Percentiles rank a stretch among this genome's conserved stretches.
Evolutionary conservation across 2,888 invertebrate species (phyloP).

Genomic region (Lepidocyrtinus sp.): DNA sequence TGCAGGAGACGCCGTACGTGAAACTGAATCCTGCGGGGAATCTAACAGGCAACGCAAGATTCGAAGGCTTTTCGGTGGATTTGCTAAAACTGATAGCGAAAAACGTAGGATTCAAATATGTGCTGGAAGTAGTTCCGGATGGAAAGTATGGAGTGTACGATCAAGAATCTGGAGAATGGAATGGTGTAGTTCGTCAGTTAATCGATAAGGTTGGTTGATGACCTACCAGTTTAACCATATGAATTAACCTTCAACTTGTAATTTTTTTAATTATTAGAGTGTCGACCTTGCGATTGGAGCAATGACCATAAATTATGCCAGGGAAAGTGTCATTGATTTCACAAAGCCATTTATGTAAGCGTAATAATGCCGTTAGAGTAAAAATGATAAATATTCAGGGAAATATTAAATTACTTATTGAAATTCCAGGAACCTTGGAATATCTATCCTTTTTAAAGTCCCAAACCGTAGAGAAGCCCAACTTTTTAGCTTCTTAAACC

Average conservation of each 20-base stretch:
- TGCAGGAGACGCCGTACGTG: conserved; percentile 90
- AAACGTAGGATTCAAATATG: conserved; percentile 90
- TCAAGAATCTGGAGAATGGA: conserved; percentile 90
- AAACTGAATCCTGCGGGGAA: conserved; percentile 90
- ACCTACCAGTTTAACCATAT: no score
- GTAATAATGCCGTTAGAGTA: no score
- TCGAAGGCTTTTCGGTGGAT: conserved; percentile 94
- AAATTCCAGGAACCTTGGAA: conserved; percentile 98
- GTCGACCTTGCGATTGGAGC: conserved; percentile 97
- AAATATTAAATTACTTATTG: no score
- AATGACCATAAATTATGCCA: conserved; percentile 97
- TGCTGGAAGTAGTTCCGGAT: conserved; percentile 87
- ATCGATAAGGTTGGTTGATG: no score
- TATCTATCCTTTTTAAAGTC: conserved; percentile 87
- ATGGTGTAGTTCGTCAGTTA: conserved; percentile 88
- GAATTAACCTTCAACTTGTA: no score
- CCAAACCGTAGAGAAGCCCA: background rate
- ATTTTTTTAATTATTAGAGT: no score
- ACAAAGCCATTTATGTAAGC: conserved; percentile 99
- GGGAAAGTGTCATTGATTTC: conserved; percentile 90
- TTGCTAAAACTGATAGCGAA: conserved; percentile 86
- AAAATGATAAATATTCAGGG: no score
- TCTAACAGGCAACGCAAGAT: conserved; percentile 88
- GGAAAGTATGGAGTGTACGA: conserved; percentile 91
- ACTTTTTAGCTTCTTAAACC: conserved; percentile 96